Evolutionary conservation across 2,797 vertebrate genomes (phyloP).

Genomic region (Sylvilagus floridanus): DNA sequence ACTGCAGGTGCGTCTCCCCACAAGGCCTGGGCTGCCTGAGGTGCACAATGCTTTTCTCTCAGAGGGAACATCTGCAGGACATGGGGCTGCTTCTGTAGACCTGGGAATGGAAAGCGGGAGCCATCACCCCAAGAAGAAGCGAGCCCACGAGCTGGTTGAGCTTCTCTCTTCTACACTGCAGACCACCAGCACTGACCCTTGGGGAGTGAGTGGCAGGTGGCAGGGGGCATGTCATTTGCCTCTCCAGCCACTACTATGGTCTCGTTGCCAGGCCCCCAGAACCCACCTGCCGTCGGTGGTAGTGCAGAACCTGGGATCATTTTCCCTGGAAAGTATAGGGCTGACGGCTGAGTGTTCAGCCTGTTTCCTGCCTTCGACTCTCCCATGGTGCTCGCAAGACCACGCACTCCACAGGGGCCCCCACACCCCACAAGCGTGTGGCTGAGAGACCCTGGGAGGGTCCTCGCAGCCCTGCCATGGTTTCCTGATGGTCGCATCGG

Average conservation of each 20-base stretch:
- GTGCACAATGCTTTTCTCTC: fast-evolving
- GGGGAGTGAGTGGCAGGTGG: background rate
- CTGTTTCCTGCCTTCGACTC: background rate
- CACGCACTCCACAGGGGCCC: background rate
- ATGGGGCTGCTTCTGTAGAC: background rate
- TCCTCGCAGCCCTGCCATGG: background rate
- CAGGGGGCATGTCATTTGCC: background rate
- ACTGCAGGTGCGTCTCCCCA: background rate
- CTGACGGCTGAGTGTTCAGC: background rate
- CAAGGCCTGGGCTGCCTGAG: background rate
- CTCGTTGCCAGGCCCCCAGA: background rate
- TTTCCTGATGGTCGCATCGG: background rate
- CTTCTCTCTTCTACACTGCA: background rate
- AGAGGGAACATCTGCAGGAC: background rate
- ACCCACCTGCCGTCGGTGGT: background rate
- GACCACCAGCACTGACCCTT: too few species aligned
- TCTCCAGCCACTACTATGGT: background rate
- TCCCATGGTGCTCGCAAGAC: background rate
- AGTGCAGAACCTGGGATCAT: background rate
- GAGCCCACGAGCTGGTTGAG: fast-evolving
- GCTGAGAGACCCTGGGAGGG: background rate
- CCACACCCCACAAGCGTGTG: fast-evolving
- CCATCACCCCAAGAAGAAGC: background rate
- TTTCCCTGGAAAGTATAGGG: background rate
- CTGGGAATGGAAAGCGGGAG: background rate